Evolutionary conservation across 2,888 invertebrate species (phyloP), one percentile per base, ranked within the genome.

Genomic region (Molanna angustata): DNA sequence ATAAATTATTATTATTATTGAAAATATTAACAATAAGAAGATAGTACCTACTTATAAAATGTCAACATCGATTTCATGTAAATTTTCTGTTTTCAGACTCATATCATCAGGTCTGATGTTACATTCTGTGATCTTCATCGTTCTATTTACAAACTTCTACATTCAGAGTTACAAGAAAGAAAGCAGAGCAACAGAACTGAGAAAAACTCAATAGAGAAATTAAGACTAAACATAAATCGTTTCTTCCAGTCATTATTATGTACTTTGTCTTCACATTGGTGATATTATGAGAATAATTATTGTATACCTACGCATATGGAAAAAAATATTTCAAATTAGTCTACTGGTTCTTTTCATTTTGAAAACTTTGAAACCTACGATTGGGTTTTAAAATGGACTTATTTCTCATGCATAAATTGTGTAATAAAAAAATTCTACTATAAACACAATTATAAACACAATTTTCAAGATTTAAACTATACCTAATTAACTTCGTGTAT

Each of bases 81-180:
- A 35, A 37, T 20, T 21, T 9, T 13, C 16, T 46, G 19, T 13
- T 68, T 11, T 67, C 57, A 77, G 77, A 59, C 64, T 90, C 62
- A 84, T 92, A 54, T 90, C 90, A 1, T 76, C 81, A 2, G 80
- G 90, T 16, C 75, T 91, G 60, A 82, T 87, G 47, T 75, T 91
- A 7, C 91, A 91, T 68, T 87, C 91, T 4, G 76, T 84, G 27
- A 90, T 96, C 65, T 96, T 96, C 81, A 92, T 95, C 71, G 82
- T 81, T 13, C 82, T 96, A 52, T 96, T 95, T 79, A 86, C 85
- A 64, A 87, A 95, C 73, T 96, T 95, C 80, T 96, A 95, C 74
- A 80, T 86, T 61, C 86, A 86, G 67, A 86, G 90, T 18, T 94
- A 94, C 75, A 80, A 78, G 62, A 73, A 67, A 52, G 66, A 67